phyloP scores from a whole-genome alignment of 2,888 invertebrate genomes.

The Eupithecia pulchellata region DNA sequence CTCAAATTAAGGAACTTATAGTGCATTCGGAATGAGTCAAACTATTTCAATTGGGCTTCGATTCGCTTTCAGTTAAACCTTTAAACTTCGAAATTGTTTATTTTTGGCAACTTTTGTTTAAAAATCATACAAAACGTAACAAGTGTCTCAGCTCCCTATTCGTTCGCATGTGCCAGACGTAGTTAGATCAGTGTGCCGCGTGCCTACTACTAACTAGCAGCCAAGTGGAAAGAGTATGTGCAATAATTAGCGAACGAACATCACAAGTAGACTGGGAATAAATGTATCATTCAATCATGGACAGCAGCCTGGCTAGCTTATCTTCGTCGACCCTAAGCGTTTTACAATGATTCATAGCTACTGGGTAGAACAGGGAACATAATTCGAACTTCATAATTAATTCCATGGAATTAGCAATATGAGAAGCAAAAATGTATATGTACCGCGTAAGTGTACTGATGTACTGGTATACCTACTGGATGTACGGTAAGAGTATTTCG shows the following conservation, averaged over 20 bases:
- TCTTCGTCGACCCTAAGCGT: background rate
- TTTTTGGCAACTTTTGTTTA: background rate
- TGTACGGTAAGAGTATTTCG: too few species aligned
- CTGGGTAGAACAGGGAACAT: background rate
- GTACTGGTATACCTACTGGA: too few species aligned
- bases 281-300: background rate
- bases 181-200: constrained; percentile 16
- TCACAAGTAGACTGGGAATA: constrained; percentile 19
- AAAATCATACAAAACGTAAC: constrained; percentile 30
- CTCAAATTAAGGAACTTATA: background rate
- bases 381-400: background rate
- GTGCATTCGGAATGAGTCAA: background rate
- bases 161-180: constrained; percentile 25
- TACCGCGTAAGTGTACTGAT: too few species aligned
- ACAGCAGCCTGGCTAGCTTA: background rate
- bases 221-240: constrained; percentile 39
- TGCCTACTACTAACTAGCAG: constrained; percentile 21
- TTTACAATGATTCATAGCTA: background rate
- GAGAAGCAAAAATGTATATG: background rate
- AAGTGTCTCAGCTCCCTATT: constrained; percentile 16
- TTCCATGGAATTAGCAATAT: background rate
- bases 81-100: background rate
- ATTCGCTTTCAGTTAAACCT: background rate
- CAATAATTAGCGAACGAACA: constrained; percentile 43
- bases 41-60: background rate